Base-by-base conservation (phyloP, 2,888 invertebrate genomes). In the Cephalotes varians region DNA sequence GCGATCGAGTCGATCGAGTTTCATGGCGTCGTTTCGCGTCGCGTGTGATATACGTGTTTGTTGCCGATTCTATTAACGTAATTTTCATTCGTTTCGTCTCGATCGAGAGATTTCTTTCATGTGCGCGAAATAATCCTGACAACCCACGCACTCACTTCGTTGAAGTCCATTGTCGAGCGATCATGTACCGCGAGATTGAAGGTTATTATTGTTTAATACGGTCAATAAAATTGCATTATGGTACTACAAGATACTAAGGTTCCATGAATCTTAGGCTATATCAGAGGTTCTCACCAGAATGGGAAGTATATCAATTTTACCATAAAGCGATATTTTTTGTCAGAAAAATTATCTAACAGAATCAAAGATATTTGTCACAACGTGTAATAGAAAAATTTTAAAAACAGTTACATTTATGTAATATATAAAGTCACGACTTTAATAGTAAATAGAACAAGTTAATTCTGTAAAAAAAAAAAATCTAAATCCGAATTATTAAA, bases 181-280 rank as follows among this genome's bases (percentile, higher is more conserved):
- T 85, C 86, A 86, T 85, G 83, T 73, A 87, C 85, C 82, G 72
- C 79, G 80, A 88, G 89, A 91, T 91, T 90, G 90, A 89, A 87
- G 90, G 90, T 91, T 91, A 91, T 91, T 90, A 90, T 91, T 90
- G 88, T 89, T 91, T 91, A 91, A 90, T 92, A 88, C 88, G 83
- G 85, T 88, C 88, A 90, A 90, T 91, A 89, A 90, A 86, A 86
- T 83, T 83, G 85, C 87, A 90, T 91, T 91, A 90, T 86, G 84
- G 86, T 87, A 74, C 83, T 80, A 83, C 80, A 85, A 85, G 88
- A 89, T 87, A 71, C 83, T 77, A 83, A 73, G 83, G 85, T 87
- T 88, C 81, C 80, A 81, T 71, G 81, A 69, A 86, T 89, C 88
- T 87, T 84, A 81, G 71, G 87, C 86, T 87, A 86, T 82, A 60